Base-by-base conservation (phyloP, 2,888 invertebrate species). In the Synergus laeviventris region DNA sequence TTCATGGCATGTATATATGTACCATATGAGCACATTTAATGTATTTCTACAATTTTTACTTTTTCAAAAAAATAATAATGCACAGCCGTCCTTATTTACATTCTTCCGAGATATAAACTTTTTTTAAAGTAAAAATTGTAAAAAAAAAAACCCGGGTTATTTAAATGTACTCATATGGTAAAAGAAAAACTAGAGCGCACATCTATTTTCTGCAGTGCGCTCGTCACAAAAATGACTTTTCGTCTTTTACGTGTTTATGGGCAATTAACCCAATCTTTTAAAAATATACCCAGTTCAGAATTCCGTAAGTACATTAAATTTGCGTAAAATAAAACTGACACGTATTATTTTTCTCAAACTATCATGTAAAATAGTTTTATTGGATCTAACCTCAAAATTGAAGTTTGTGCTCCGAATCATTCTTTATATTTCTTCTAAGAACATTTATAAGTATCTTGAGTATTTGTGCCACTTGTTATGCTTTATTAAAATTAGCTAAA, bases 151-250 rank as follows among this genome's bases (percentile, higher is more conserved):
- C n/a, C n/a, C n/a, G n/a, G n/a, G n/a, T n/a, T n/a, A n/a, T n/a
- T n/a, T n/a, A n/a, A n/a, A n/a, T n/a, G n/a, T n/a, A n/a, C n/a
- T n/a, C n/a, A n/a, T n/a, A 49, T 49, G 7, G n/a, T 1, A 49
- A 16, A 49, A 21, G 2, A 11, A 21, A 21, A 21, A 21, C 21
- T 18, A 18, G 21, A 56, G 56, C 21, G 56, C 21, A 21, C 42
- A 11, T 8, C 42, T 42, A 0, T 31, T 60, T 60, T 60, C 2
- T 14, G 31, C 61, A 5, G 36, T 62, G 66, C 45, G 14, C 24
- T 24, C 45, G 5, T 21, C 14, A 7, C 16, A 76, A 81, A 76
- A 81, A 89, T 89, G 89, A 85, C 88, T 31, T 82, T 74, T 74
- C 80, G 81, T 49, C 74, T 88, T 42, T 74, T 87, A 73, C 80